Base-by-base conservation (phyloP, 2,888 invertebrate genomes). In the Gasteruption jaculator region DNA sequence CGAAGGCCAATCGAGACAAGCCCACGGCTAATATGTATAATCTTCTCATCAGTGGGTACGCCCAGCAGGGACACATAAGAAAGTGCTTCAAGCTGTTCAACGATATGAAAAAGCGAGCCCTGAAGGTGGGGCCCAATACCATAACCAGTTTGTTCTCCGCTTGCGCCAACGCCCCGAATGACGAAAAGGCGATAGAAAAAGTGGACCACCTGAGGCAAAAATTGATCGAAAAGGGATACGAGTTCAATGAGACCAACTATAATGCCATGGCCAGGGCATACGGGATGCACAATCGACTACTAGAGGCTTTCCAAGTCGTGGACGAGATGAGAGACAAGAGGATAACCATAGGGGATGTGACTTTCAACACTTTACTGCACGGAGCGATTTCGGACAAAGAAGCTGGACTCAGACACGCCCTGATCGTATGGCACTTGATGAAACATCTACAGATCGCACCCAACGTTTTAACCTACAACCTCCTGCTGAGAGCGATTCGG, bases 191-290 rank as follows among this genome's bases (percentile, higher is more conserved):
- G 1, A 66, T 92, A 25, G 73, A 77, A 37, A 76, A 81, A 63
- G 85, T 91, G 0, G 74, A 71, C 15, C 71, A 79, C 46, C 72
- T 95, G 35, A 74, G 83, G 38, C 71, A 81, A 43, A 71, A 81
- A 3, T 84, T 93, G 78, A 66, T 77, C 33, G 81, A 85, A 54
- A 85, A 83, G 56, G 77, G 79, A 5, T 73, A 81, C 49, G 74
- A 79, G 49, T 81, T 87, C 3, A 91, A 90, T 63, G 67, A 80
- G 1, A 80, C 82, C 5, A 89, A 86, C 60, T 93, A 89, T 61
- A 85, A 92, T 74, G 81, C 86, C 3, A 87, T 94, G 85, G 88
- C 94, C 21, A 93, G 91, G 75, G 90, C 91, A 2, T 95, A 88
- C 73, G 91, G 91, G 0, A 76, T 85, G 45, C 86, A 87, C 71